Base-by-base conservation (phyloP, 2,797 vertebrate genomes). In the Sibirionetta formosa region DNA sequence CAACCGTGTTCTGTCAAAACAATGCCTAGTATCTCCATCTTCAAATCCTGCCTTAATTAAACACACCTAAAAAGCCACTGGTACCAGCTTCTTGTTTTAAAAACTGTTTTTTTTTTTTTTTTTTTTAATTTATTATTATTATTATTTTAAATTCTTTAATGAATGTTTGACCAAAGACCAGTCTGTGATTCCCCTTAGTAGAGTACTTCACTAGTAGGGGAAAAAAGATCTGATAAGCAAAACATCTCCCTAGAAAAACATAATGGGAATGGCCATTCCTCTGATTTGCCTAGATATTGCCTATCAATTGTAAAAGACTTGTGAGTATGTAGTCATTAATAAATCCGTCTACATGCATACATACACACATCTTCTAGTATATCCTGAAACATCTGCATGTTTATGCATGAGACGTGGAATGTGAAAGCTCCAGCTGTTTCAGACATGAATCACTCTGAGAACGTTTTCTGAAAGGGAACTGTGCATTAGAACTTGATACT, bases 401-500 rank as follows among this genome's bases (percentile, higher is more conserved):
- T 89, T 94, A 58, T 72, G 73, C 69, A 86, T 61, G 29, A 61
- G 9, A 42, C 38, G 86, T 81, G 58, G 66, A 90, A 94, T 92
- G 72, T 91, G 85, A 95, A 95, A 91, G 85, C 87, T 90, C 88
- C 93, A 97, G 95, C 92, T 96, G 93, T 94, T 97, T 95, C 83
- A 96, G 84, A 53, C 72, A 94, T 95, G 95, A 70, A 40, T 40
- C 63, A 93, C 75, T 82, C n/a, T 15, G 57, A 80, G 31, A 95
- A 91, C 60, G 23, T 83, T 58, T 93, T 94, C 80, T 93, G 92
- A 97, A 97, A 97, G 79, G 73, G 96, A 97, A 95, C 88, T 51
- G 76, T 40, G 17, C 73, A 60, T 72, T 80, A 88, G 53, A 95
- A 97, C 83, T 93, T 86, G 92, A 97, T 96, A 96, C 35, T 75